Evolutionary conservation across 1,140 invertebrate species (phyloP).

Genomic region (Lordiphosa mommai): DNA sequence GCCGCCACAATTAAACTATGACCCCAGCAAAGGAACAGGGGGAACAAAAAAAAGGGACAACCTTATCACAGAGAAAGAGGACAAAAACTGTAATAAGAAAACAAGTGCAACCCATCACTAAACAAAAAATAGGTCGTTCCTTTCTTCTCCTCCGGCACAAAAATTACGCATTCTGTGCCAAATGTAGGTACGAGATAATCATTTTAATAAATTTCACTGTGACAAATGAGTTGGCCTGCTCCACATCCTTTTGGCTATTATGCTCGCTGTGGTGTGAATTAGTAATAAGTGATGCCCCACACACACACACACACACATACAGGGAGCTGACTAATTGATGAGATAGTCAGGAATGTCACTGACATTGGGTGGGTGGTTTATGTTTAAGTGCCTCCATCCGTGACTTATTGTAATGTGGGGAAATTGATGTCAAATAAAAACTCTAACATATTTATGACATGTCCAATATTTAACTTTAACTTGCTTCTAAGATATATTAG

Average conservation of each 20-base stretch:
- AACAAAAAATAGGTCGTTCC: neutral
- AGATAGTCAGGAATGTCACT: slow-evolving; percentile 6
- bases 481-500: no score
- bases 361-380: neutral
- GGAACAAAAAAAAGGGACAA: slow-evolving; percentile 18
- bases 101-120: neutral
- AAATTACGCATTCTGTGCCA: slow-evolving; percentile 76
- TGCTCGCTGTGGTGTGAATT: slow-evolving; percentile 45
- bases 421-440: no score
- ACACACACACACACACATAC: neutral
- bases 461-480: no score
- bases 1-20: slow-evolving; percentile 71
- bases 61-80: neutral
- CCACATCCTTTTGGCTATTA: slow-evolving; percentile 2
- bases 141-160: slow-evolving; percentile 22
- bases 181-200: slow-evolving; percentile 74
- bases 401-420: no score
- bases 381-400: neutral
- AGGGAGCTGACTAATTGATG: slow-evolving; percentile 36
- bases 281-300: slow-evolving; percentile 50
- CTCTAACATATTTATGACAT: no score
- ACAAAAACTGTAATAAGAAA: slow-evolving; percentile 15
- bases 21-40: slow-evolving; percentile 27
- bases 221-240: slow-evolving; percentile 58
- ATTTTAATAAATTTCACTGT: slow-evolving; percentile 76